Evolutionary conservation across 2,113 vertebrate species (phyloP).

Genomic region (Tympanuchus pallidicinctus): DNA sequence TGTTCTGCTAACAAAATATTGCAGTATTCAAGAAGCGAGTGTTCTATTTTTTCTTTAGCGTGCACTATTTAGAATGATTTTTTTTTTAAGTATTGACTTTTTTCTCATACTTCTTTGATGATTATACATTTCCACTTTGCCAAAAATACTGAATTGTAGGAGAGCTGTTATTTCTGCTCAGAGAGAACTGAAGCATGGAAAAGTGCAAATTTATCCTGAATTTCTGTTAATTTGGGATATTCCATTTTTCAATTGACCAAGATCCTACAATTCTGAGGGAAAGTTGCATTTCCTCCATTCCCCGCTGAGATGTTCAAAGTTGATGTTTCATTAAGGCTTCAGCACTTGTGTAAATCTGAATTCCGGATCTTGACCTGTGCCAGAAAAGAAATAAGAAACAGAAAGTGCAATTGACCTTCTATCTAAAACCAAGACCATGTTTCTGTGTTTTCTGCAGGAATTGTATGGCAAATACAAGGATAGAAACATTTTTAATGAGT

Average conservation of each 20-base stretch:
- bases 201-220: neutral
- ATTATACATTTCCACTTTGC: neutral
- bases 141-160: neutral
- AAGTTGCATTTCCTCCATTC: neutral
- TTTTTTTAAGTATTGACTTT: neutral
- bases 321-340: neutral
- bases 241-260: neutral
- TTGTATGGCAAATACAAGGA: neutral
- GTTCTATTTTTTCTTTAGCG: neutral
- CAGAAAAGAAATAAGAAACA: neutral
- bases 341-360: neutral
- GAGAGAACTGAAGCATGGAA: neutral
- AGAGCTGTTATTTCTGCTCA: conserved; percentile 8
- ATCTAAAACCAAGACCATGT: neutral
- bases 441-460: neutral
- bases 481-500: neutral
- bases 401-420: neutral
- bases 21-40: neutral
- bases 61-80: neutral
- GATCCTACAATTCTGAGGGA: neutral
- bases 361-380: neutral
- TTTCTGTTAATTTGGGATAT: neutral
- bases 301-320: neutral
- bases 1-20: neutral
- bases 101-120: neutral